Evolutionary conservation across 2,888 invertebrate species (phyloP), one percentile per base, ranked within the genome.

Genomic region (Pyralis farinalis): DNA sequence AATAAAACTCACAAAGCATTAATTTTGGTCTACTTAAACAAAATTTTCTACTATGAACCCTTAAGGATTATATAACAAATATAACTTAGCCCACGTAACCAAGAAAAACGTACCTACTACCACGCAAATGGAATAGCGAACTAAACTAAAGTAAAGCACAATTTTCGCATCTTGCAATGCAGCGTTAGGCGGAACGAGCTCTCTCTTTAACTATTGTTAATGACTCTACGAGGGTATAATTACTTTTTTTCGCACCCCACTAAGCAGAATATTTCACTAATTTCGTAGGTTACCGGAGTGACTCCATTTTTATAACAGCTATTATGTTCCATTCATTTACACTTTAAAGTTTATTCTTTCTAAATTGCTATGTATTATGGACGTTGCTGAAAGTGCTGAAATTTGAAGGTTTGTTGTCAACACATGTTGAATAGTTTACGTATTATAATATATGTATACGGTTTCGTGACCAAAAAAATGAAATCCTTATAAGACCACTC

Each of bases 211-310:
- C 82, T 83, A 81, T 82, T 75, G 82, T 85, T 86, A 86, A 87
- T 80, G 86, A 81, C 83, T 63, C 71, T 58, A 62, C 73, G 68
- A 85, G 86, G 73, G 80, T 63, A 68, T 85, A 85, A 87, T 87
- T 85, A 78, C 76, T 72, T 75, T 75, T 84, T 84, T 83, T 25
- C 71, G 68, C 74, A 71, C 75, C 63, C 74, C 61, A 67, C 68
- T 71, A 74, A 76, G 77, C 69, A 72, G 76, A 74, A 71, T n/a
- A 77, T 82, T 83, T 64, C 74, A 78, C 81, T 80, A 80, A 82
- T 86, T 83, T 73, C 25, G 16, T 16, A 16, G 16, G 16, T 16
- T 16, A 16, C 16, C 16, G 4, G 4, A 2, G 16, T 16, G 16
- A 16, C 16, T 16, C 16, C 2, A 4, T 16, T 16, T 16, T 16